These are phyloP conservation scores for Notolabrus celidotus DNA, from an alignment of 2,797 vertebrate species.

Conservation along the genomic window DNA sequence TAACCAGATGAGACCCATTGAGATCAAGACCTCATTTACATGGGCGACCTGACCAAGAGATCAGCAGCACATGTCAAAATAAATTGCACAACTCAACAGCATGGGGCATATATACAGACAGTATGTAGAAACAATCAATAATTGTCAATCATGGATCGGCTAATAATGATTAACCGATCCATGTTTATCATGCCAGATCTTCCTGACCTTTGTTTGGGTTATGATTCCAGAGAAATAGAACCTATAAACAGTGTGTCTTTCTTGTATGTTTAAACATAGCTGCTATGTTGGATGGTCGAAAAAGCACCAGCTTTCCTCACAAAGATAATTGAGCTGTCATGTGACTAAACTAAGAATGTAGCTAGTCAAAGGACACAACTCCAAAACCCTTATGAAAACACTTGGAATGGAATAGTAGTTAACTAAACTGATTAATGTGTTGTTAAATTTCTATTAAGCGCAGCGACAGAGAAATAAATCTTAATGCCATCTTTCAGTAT, in stretches of 20 bases:
- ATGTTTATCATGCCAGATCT: neutral
- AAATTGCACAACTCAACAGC: too few relatives aligned
- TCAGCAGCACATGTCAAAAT: too few relatives aligned
- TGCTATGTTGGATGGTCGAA: conserved; percentile 9
- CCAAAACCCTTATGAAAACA: conserved; percentile 37
- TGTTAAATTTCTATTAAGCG: conserved; percentile 56
- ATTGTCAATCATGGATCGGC: too few relatives aligned
- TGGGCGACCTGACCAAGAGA: too few relatives aligned
- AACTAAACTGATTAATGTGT: conserved; percentile 69
- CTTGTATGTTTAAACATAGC: neutral
- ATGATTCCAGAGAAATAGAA: conserved; percentile 10
- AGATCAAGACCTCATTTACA: too few relatives aligned
- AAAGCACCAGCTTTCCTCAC: conserved; percentile 9
- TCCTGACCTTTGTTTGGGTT: neutral
- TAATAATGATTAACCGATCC: too few relatives aligned
- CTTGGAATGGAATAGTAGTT: conserved; percentile 36
- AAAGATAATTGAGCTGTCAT: conserved; percentile 23
- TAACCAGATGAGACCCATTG: too few relatives aligned
- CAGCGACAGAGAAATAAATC: conserved; percentile 65
- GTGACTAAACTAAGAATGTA: conserved; percentile 18
- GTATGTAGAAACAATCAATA: too few relatives aligned
- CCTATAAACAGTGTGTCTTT: neutral
- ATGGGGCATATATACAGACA: too few relatives aligned
- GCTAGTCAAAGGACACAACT: conserved; percentile 25
- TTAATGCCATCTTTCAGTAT: conserved; percentile 63